Evolutionary conservation across 2,888 invertebrate species (phyloP), one percentile per base, ranked within the genome.

Genomic region (Apocheima hispidaria): DNA sequence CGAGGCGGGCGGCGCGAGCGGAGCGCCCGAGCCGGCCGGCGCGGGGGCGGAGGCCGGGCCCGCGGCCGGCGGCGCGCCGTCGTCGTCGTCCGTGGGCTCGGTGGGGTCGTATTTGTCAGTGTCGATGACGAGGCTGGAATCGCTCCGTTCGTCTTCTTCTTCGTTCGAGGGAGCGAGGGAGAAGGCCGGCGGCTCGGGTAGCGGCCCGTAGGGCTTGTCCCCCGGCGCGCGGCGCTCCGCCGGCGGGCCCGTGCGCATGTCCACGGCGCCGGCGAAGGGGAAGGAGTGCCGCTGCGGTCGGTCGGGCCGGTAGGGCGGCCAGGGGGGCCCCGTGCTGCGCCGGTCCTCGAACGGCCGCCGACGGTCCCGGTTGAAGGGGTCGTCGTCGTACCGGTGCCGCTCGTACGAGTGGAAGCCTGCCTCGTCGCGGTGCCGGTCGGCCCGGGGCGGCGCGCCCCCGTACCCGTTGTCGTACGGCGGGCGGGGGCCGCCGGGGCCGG

Each of bases 121-220:
- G 73, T 93, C 95, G 41, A 95, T 94, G 30, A 94, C 92, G 72
- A 95, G 88, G 46, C 93, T 94, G 0, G 91, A 82, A 70, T 94
- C 94, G 72, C 94, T 94, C 50, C 85, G 87, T 58, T 94, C 94
- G 59, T 93, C 93, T 66, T 94, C 94, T 33, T 93, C 93, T 2
- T 73, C 93, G 1, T 75, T 70, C 1, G 75, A 5, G 1, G 75
- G 62, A 73, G 41, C 41, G 21, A 88, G 84, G 62, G 82, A 72
- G 73, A 88, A 90, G 2, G 81, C 70, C 0, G 90, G 91, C 28
- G 89, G 92, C 67, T 83, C 83, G 0, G 86, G 83, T 23, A 86
- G 75, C n/a, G 88, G 86, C 1, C 69, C 70, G 69, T 69, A 77
- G 33, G 70, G 66, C 16, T 52, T 51, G 28, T 54, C 20, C 20